Base-by-base conservation (phyloP, 2,888 invertebrate genomes). In the Ferdinandea cuprea region DNA sequence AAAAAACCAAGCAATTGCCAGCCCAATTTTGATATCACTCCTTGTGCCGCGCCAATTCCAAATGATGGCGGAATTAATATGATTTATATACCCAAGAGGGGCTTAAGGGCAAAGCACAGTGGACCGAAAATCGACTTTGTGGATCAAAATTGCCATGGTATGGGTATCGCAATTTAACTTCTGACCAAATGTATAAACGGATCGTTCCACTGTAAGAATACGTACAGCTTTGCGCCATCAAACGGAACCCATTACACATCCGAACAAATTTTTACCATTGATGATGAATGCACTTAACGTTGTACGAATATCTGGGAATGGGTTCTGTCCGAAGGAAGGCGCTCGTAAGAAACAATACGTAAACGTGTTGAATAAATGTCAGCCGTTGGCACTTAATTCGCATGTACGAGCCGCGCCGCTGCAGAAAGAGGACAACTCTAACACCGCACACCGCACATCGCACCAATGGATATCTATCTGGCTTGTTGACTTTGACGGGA, bases 311-410 rank as follows among this genome's bases (percentile, higher is more conserved):
- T 68, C 74, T 50, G 25, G 17, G 25, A 13, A 19, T 37, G 30
- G 15, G 19, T 9, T 32, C 15, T 19, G 59, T 32, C 15, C 32
- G 59, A n/a, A 58, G 56, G 28, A 15, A 19, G 42, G 28, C 25
- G 17, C 17, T 37, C 25, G 48, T 35, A 44, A 42, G 66, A 77
- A 78, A 83, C 73, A 83, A 78, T 73, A 83, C 83, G 63, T 68
- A 78, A 78, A 83, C 71, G 83, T 83, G 83, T 83, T 83, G 83
- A 83, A 78, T 83, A 83, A 83, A 83, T 83, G 83, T 83, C 83
- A 83, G 83, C 83, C 83, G 72, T 78, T 83, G 83, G 83, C 83
- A 83, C 83, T 78, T 83, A 78, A 73, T 83, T 83, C 83, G 78
- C 78, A 78, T 81, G 52, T 54, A 37, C 68, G 68, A n/a, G n/a